Percentiles rank a stretch among this genome's conserved stretches.
Evolutionary conservation across 2,797 vertebrate genomes (phyloP).

Genomic region (Alosa sapidissima): DNA sequence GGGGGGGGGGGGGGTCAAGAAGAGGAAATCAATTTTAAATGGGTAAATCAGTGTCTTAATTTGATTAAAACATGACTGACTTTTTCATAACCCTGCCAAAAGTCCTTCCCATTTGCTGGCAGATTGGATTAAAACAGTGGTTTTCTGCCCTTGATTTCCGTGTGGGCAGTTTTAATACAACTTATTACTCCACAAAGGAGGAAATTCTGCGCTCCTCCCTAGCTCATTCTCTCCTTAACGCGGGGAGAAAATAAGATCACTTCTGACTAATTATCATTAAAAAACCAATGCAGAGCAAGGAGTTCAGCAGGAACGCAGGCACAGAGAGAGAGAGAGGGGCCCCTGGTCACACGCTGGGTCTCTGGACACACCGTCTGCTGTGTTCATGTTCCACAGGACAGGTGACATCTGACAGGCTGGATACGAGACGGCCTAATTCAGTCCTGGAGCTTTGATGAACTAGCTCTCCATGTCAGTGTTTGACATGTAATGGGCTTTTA

Average conservation of each 20-base stretch:
- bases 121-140: constrained; percentile 65
- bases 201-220: constrained; percentile 68
- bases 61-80: constrained; percentile 59
- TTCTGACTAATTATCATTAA: constrained; percentile 17
- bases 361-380: constrained; percentile 5
- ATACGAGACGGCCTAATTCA: background rate
- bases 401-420: background rate
- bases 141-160: constrained; percentile 63
- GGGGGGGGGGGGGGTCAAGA: constrained; percentile 48
- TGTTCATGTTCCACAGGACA: background rate
- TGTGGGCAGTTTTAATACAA: constrained; percentile 72
- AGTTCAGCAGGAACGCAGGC: background rate
- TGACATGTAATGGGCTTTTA: background rate
- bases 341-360: background rate
- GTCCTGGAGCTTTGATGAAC: background rate
- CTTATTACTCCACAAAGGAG: constrained; percentile 62
- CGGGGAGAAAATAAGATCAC: constrained; percentile 23
- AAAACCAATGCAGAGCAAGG: constrained; percentile 5
- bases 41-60: constrained; percentile 62
- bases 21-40: constrained; percentile 54
- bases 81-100: constrained; percentile 61
- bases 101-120: constrained; percentile 58
- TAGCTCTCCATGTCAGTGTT: background rate
- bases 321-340: background rate
- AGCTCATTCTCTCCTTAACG: constrained; percentile 46